Percentiles rank a stretch among this genome's conserved stretches.
phyloP scores from a whole-genome alignment of 1,140 invertebrate species.

The Papilio helenus region DNA sequence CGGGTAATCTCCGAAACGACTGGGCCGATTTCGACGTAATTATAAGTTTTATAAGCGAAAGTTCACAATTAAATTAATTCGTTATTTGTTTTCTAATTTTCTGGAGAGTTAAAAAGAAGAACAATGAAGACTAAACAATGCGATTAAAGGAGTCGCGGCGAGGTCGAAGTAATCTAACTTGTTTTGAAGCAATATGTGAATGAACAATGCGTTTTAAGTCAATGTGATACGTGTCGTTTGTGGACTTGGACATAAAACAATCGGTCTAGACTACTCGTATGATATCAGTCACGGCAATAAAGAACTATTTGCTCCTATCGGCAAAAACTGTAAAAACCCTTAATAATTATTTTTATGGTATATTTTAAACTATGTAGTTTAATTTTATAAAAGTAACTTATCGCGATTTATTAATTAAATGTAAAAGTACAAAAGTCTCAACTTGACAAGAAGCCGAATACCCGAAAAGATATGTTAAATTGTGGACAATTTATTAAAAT shows the following conservation, averaged over 20 bases:
- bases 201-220: background rate
- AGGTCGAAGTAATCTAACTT: background rate
- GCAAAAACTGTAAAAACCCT: background rate
- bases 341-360: background rate
- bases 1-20: too few species aligned
- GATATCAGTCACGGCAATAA: background rate
- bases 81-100: background rate
- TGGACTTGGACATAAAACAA: background rate
- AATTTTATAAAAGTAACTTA: background rate
- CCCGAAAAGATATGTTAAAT: background rate
- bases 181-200: conserved; percentile 1
- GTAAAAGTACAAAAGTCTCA: too few species aligned
- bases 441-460: too few species aligned
- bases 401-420: too few species aligned
- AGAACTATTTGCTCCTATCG: too few species aligned
- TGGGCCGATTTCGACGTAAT: too few species aligned
- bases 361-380: background rate
- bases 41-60: background rate
- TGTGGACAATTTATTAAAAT: background rate
- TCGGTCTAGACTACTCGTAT: background rate
- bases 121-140: background rate
- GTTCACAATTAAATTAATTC: background rate
- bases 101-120: conserved; percentile 5
- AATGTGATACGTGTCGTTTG: background rate
- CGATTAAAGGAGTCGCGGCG: background rate